Percentiles rank a stretch among this genome's conserved stretches.
Evolutionary conservation across 2,888 invertebrate species (phyloP).

Genomic region (Plutella xylostella): DNA sequence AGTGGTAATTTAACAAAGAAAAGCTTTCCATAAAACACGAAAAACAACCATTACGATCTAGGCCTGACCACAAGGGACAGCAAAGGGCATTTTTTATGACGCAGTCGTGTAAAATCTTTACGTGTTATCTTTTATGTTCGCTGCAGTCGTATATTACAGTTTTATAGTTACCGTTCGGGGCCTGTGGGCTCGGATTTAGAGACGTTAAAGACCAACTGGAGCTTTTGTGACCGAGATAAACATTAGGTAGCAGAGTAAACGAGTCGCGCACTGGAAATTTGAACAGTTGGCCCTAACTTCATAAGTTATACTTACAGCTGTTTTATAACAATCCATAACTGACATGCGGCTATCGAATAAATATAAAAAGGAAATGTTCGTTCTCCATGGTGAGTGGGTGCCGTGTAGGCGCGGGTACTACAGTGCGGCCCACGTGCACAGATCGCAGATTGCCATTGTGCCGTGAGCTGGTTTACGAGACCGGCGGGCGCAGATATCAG

Average conservation of each 20-base stretch:
- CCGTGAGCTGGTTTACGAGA: constrained; percentile 51
- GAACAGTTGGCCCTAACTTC: too few relatives aligned
- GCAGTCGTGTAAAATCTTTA: constrained; percentile 45
- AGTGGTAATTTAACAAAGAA: too few relatives aligned
- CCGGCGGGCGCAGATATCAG: constrained; percentile 38
- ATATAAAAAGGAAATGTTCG: too few relatives aligned
- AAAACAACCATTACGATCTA: neutral
- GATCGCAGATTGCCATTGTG: constrained; percentile 58
- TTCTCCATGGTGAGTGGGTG: too few relatives aligned
- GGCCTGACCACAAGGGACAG: constrained; percentile 33
- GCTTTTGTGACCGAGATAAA: too few relatives aligned
- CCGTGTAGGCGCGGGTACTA: too few relatives aligned
- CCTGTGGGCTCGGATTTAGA: constrained; percentile 28
- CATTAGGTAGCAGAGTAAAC: too few relatives aligned
- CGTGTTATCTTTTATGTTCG: constrained; percentile 49
- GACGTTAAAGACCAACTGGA: too few relatives aligned
- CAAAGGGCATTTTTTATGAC: constrained; percentile 50
- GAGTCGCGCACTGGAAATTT: too few relatives aligned
- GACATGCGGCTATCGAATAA: too few relatives aligned
- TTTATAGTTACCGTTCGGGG: constrained; percentile 40
- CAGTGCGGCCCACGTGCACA: neutral
- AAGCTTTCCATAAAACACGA: neutral
- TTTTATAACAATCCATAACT: too few relatives aligned
- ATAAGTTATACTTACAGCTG: too few relatives aligned
- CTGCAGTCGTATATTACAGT: constrained; percentile 46